Conservation (phyloP, 2,113 vertebrate species). For the Crocuta crocuta region DNA sequence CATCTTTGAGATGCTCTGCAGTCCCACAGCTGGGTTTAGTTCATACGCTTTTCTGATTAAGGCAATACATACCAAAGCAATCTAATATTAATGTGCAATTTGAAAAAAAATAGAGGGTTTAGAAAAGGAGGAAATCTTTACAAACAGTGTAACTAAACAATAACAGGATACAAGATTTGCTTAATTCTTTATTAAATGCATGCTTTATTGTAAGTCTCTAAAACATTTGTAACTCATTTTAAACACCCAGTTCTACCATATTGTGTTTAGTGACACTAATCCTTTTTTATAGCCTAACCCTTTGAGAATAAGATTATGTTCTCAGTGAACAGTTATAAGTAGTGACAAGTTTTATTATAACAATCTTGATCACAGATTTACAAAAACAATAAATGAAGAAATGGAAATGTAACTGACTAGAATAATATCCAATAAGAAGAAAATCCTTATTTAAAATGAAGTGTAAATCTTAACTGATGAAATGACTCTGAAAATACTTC, state of each 20-base stretch:
- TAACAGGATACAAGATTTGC: not conserved
- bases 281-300: conserved; percentile 67
- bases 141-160: conserved; percentile 67
- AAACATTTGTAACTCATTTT: conserved; percentile 57
- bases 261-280: conserved; percentile 72
- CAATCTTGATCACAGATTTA: conserved; percentile 56
- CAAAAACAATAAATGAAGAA: conserved; percentile 58
- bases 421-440: conserved; percentile 30
- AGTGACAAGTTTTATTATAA: conserved; percentile 67
- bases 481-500: conserved; percentile 57
- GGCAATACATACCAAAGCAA: conserved; percentile 81
- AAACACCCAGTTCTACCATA: conserved; percentile 54
- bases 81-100: conserved; percentile 81
- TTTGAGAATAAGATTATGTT: conserved; percentile 55
- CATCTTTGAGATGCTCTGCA: conserved; percentile 77
- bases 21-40: conserved; percentile 79
- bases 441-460: conserved; percentile 51
- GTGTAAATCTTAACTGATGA: conserved; percentile 37
- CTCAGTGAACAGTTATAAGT: conserved; percentile 18
- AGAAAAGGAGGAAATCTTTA: conserved; percentile 59
- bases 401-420: not conserved
- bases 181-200: conserved; percentile 71
- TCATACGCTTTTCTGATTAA: conserved; percentile 84
- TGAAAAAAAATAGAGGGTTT: not conserved
- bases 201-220: conserved; percentile 66